Conservation (phyloP, 2,797 vertebrate genomes). For the Falco columbarius region DNA sequence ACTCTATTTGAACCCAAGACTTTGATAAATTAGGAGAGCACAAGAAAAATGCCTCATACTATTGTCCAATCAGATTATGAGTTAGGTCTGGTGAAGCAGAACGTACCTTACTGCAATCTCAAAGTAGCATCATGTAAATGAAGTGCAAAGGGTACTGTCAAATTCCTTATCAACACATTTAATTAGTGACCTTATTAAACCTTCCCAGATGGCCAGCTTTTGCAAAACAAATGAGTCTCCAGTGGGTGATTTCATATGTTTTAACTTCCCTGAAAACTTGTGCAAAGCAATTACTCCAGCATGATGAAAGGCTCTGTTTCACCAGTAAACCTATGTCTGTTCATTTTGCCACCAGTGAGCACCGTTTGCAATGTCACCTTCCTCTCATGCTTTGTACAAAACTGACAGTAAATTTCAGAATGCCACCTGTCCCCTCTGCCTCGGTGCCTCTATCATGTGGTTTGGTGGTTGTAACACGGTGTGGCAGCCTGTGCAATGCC, state of each 20-base stretch:
- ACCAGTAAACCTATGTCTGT: neutral
- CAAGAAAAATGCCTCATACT: neutral
- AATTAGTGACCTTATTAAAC: conserved; percentile 53
- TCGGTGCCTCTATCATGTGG: neutral
- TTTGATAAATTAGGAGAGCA: conserved; percentile 24
- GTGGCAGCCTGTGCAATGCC: neutral
- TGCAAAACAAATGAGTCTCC: conserved; percentile 30
- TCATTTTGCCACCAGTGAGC: neutral
- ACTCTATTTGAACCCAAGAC: conserved; percentile 10
- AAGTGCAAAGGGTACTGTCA: conserved; percentile 10
- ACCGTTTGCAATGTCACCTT: neutral
- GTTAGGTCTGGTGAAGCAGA: neutral
- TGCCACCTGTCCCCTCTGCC: neutral
- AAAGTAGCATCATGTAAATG: conserved; percentile 24
- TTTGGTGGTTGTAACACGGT: neutral
- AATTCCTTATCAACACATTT: conserved; percentile 64
- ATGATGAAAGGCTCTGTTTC: neutral
- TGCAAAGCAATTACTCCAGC: neutral
- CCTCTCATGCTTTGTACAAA: neutral
- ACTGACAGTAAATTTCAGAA: neutral
- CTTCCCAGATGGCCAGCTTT: conserved; percentile 12
- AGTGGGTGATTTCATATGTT: conserved; percentile 1
- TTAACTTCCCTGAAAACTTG: conserved; percentile 31
- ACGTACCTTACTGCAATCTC: neutral
- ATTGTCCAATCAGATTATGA: neutral